Percentiles rank a stretch among this genome's conserved stretches.
These are phyloP conservation scores for Glaucopsyche alexis DNA, from an alignment of 2,888 invertebrate genomes.

Conservation along the genomic window DNA sequence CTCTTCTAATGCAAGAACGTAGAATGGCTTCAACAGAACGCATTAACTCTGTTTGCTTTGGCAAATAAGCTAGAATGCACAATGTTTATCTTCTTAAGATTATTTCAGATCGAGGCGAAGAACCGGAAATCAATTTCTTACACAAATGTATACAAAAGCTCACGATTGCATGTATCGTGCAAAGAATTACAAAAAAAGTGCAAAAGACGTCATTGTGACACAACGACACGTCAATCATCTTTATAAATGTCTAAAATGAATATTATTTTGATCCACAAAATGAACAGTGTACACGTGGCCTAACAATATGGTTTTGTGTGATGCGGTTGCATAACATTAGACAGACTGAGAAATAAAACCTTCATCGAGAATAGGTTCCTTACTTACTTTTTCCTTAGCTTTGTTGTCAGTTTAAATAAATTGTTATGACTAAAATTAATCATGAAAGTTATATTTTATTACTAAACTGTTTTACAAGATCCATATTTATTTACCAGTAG, in stretches of 20 bases:
- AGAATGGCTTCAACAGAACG: slow-evolving; percentile 8
- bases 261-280: slow-evolving; percentile 21
- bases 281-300: slow-evolving; percentile 16
- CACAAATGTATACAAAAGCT: slow-evolving; percentile 2
- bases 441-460: not conserved
- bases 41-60: slow-evolving; percentile 15
- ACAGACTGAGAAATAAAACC: slow-evolving; percentile 6
- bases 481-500: slow-evolving; percentile 9
- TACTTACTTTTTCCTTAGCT: not conserved
- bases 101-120: slow-evolving; percentile 15
- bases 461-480: not conserved
- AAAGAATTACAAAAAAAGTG: not conserved
- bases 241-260: slow-evolving; percentile 16
- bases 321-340: slow-evolving; percentile 3
- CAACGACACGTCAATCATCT: slow-evolving; percentile 21
- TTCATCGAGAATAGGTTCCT: not conserved
- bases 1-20: not conserved
- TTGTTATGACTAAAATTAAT: not conserved
- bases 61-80: slow-evolving; percentile 9
- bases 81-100: slow-evolving; percentile 19
- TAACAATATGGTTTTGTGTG: slow-evolving; percentile 14
- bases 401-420: not conserved
- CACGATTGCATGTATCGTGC: slow-evolving; percentile 12
- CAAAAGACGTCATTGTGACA: slow-evolving; percentile 17
- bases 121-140: slow-evolving; percentile 15